Conservation (phyloP, 2,888 invertebrate genomes). For the Pinctada fucata region DNA sequence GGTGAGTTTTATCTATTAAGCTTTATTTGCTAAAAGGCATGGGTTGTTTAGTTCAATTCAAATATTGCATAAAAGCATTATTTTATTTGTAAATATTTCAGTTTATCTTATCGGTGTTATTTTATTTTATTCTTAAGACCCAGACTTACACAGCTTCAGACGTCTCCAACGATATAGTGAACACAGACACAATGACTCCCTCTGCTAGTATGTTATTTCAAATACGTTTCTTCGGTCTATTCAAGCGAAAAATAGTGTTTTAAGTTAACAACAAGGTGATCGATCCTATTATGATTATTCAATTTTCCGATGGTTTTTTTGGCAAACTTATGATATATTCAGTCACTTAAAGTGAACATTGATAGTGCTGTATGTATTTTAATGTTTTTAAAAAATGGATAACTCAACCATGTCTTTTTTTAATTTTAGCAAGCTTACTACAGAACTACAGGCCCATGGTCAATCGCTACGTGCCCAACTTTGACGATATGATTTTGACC, state of each 20-base stretch:
- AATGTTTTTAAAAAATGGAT: too few relatives aligned
- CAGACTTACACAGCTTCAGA: conserved; percentile 42
- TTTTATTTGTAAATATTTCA: too few relatives aligned
- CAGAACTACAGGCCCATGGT: conserved; percentile 48
- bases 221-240: neutral
- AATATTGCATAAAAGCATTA: too few relatives aligned
- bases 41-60: too few relatives aligned
- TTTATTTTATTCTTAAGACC: conserved; percentile 40
- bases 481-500: conserved; percentile 51
- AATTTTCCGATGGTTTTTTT: neutral
- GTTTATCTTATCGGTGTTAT: too few relatives aligned
- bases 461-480: conserved; percentile 55
- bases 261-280: too few relatives aligned
- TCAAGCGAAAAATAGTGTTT: too few relatives aligned
- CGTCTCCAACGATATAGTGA: conserved; percentile 31
- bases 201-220: conserved; percentile 20
- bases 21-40: too few relatives aligned
- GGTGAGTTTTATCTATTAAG: neutral
- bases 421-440: conserved; percentile 39
- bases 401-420: too few relatives aligned
- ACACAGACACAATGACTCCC: conserved; percentile 2
- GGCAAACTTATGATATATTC: neutral
- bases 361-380: too few relatives aligned
- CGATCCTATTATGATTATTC: neutral
- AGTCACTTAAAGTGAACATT: too few relatives aligned